Evolutionary conservation across 1,140 invertebrate species (phyloP).

Genomic region (Trachymyrmex cornetzi): DNA sequence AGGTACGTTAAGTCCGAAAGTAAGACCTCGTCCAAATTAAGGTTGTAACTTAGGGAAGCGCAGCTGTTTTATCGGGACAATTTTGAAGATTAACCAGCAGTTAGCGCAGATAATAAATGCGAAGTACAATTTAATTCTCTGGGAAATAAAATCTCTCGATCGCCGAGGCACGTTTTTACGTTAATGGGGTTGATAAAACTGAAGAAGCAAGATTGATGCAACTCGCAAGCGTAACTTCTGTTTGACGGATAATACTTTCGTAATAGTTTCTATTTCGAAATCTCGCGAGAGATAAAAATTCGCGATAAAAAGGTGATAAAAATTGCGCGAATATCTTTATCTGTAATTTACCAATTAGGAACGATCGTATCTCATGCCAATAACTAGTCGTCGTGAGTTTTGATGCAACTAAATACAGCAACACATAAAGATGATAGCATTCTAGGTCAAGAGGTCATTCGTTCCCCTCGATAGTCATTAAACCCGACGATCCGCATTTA

Average conservation of each 20-base stretch:
- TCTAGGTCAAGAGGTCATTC: slow-evolving; percentile 22
- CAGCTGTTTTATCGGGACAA: slow-evolving; percentile 52
- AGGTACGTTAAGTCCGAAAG: slow-evolving; percentile 26
- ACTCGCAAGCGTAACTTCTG: background rate
- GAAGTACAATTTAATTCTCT: slow-evolving; percentile 65
- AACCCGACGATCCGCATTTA: slow-evolving; percentile 62
- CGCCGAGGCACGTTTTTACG: background rate
- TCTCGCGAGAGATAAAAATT: background rate
- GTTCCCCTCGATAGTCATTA: slow-evolving; percentile 37
- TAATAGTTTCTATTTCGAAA: background rate
- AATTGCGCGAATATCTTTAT: background rate
- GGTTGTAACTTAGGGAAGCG: background rate
- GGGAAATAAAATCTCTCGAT: background rate
- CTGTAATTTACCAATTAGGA: background rate
- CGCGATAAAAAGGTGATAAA: background rate
- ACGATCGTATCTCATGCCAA: background rate
- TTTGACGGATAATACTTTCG: background rate
- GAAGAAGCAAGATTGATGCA: slow-evolving; percentile 18
- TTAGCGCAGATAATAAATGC: slow-evolving; percentile 36
- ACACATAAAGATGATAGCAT: background rate
- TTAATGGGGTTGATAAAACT: background rate
- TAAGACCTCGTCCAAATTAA: background rate
- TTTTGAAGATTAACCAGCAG: slow-evolving; percentile 44
- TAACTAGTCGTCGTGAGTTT: slow-evolving; percentile 20
- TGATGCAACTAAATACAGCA: background rate